Conservation (phyloP, 2,797 vertebrate genomes). For the Tiaroga cobitis region DNA sequence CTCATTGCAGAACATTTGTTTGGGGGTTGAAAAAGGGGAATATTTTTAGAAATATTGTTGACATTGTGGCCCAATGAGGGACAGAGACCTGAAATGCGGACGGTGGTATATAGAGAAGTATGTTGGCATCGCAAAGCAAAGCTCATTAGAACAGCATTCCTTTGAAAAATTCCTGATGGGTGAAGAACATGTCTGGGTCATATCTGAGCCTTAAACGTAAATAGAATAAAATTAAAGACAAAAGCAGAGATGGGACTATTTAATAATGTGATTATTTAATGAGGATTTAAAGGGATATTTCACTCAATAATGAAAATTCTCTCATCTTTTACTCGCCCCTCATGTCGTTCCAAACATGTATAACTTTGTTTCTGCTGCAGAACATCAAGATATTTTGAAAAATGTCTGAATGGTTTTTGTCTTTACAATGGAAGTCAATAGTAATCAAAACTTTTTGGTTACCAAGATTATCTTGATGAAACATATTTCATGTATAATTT, state of each 20-base stretch:
- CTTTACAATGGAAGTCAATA: neutral
- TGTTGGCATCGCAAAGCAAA: neutral
- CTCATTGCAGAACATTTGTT: conserved; percentile 17
- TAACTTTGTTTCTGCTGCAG: neutral
- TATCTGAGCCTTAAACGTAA: neutral
- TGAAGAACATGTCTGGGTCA: neutral
- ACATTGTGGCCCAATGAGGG: conserved; percentile 1
- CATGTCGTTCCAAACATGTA: neutral
- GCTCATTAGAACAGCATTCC: neutral
- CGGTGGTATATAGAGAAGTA: conserved; percentile 6
- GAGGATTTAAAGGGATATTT: neutral
- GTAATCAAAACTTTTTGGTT: neutral
- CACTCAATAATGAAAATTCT: neutral
- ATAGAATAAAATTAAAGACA: neutral
- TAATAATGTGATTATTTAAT: neutral
- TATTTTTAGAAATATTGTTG: conserved; percentile 38
- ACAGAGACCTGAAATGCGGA: conserved; percentile 6
- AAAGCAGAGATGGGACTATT: neutral
- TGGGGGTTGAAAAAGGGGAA: conserved; percentile 8
- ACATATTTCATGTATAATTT: neutral
- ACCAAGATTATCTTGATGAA: no score
- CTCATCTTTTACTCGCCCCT: neutral
- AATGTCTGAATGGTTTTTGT: neutral
- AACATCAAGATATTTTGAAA: neutral
- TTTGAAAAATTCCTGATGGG: neutral